phyloP scores from a whole-genome alignment of 2,797 vertebrate species.

The Synaphobranchus kaupii region DNA sequence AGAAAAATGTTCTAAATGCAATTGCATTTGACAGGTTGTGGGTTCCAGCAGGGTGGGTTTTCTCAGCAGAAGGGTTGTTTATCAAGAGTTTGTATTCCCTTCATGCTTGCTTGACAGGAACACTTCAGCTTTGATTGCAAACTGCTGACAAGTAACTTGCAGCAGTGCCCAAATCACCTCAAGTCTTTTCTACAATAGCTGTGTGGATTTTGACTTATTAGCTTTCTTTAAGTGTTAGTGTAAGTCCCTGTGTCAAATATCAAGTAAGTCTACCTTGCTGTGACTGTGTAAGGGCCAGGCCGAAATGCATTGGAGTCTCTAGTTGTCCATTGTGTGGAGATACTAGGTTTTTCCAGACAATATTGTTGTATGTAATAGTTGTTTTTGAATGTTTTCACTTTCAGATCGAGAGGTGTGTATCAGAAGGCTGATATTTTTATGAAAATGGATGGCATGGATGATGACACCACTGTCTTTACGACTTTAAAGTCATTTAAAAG shows the following conservation, averaged over 20 bases:
- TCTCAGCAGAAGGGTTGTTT: no score
- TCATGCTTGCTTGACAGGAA: neutral
- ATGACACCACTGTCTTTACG: slow-evolving; percentile 87
- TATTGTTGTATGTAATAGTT: slow-evolving; percentile 28
- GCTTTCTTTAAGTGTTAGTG: neutral
- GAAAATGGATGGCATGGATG: slow-evolving; percentile 83
- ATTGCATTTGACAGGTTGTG: neutral
- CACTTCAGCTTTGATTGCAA: neutral
- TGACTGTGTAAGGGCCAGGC: neutral
- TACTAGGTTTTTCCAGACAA: neutral
- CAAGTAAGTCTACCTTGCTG: neutral
- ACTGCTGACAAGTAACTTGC: neutral
- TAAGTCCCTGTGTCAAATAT: neutral
- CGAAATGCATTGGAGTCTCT: slow-evolving; percentile 4
- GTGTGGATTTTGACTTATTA: neutral
- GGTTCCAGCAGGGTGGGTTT: neutral
- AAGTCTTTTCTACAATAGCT: neutral
- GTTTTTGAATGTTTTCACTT: neutral
- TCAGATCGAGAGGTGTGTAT: neutral
- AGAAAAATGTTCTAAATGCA: neutral
- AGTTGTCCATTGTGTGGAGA: neutral
- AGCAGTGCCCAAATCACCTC: neutral
- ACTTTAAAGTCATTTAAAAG: slow-evolving; percentile 88
- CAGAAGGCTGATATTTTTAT: neutral
- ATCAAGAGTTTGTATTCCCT: neutral